phyloP scores from a whole-genome alignment of 2,797 vertebrate genomes.

The Anabacerthia variegaticeps region DNA sequence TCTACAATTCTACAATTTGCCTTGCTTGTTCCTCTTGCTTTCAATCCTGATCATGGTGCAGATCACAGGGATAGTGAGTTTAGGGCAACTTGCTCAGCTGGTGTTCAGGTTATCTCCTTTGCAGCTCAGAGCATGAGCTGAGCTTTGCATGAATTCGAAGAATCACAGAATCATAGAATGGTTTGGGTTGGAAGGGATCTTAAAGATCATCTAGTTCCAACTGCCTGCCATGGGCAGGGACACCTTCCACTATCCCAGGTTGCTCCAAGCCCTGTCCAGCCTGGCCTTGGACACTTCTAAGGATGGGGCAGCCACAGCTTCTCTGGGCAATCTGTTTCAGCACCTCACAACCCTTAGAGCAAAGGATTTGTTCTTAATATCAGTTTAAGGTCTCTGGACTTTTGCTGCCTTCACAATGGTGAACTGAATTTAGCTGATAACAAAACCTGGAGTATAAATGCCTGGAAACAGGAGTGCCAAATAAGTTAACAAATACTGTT shows the following conservation, averaged over 20 bases:
- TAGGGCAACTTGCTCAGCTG: neutral
- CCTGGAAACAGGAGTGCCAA: neutral
- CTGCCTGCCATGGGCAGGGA: fast-evolving
- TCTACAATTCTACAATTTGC: neutral
- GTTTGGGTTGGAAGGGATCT: neutral
- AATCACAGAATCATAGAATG: neutral
- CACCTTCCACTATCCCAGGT: neutral
- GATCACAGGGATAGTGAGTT: neutral
- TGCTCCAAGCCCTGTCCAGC: neutral
- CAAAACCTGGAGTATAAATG: neutral
- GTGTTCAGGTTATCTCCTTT: neutral
- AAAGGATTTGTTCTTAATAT: neutral
- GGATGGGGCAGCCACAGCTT: neutral
- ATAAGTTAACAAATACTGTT: neutral
- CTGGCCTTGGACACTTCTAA: neutral
- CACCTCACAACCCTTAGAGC: neutral
- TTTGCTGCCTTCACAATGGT: neutral
- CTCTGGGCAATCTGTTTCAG: neutral
- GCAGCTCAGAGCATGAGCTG: neutral
- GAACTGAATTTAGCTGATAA: neutral
- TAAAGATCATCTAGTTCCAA: neutral
- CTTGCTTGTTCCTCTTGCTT: neutral
- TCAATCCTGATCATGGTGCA: neutral
- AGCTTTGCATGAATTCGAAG: neutral
- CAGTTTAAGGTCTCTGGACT: neutral